Evolutionary conservation across 2,797 vertebrate genomes (phyloP), one percentile per base, ranked within the genome.

Genomic region (Menidia menidia): DNA sequence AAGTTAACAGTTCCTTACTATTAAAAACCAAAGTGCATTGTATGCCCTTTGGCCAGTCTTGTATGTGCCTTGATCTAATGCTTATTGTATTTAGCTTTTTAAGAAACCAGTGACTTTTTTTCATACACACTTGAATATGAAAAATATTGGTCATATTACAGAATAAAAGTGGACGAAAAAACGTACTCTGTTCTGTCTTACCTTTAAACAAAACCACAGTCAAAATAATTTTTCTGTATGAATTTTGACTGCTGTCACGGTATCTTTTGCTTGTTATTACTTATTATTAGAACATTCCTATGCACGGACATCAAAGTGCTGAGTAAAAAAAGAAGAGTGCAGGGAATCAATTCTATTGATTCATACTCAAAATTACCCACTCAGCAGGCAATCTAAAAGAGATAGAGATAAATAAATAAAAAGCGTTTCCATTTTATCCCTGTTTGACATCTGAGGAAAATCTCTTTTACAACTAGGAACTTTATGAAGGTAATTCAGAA

Each of bases 1-100:
- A 96, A 94, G 93, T 93, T 91, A 93, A 94, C 93, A 92, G 95
- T 94, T 94, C 95, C 95, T 96, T 96, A 95, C 93, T 95, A 96
- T 94, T 96, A 89, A 97, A 96, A 98, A 96, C 97, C 97, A 99
- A 99, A 99, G 97, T 98, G 98, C 97, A 96, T 97, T 98, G 95
- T 98, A 96, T 68, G 96, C 97, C 96, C 98, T 99, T 98, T 99
- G 98, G 97, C 96, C 95, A 97, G 96, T 99, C 96, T 98, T 97
- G 96, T 97, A 98, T 97, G 98, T 99, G 98, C 98, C 98, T 99
- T 99, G 98, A 98, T 97, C 96, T 93, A 97, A 98, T 84, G 93
- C 97, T 98, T 98, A 96, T 94, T 97, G 97, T 99, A 98, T 97
- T 97, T 96, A 97, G 96, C 97, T 97, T 98, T 98, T 96, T 97